A percentile compares a stretch with the other conserved stretches of the same genome.
These are phyloP conservation scores for Laticauda colubrina DNA, from an alignment of 2,113 vertebrate species.

Conservation along the genomic window DNA sequence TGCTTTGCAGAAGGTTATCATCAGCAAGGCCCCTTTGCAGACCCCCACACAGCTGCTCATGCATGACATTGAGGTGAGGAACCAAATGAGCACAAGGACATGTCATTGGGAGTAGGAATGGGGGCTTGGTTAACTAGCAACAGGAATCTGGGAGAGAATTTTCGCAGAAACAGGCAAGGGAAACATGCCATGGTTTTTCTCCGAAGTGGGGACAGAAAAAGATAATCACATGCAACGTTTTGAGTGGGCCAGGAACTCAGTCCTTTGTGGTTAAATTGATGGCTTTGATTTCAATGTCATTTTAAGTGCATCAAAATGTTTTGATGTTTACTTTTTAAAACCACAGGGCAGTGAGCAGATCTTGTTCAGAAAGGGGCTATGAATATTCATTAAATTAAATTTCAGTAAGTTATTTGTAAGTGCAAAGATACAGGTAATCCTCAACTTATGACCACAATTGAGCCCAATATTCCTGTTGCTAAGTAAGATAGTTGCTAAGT, in stretches of 20 bases:
- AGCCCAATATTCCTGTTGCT: not conserved
- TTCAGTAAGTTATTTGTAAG: not conserved
- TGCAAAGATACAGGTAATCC: not conserved
- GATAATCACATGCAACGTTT: too few relatives aligned
- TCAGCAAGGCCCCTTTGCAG: slow-evolving; percentile 88
- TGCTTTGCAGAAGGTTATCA: slow-evolving; percentile 89
- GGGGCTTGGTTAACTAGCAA: not conserved
- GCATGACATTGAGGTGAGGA: slow-evolving; percentile 86
- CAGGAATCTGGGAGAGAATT: not conserved
- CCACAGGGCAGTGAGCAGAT: too few relatives aligned
- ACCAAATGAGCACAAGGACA: not conserved
- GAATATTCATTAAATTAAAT: not conserved
- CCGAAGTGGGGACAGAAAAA: not conserved
- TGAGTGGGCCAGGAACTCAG: not conserved
- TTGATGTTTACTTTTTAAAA: not conserved
- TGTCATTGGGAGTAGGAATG: not conserved
- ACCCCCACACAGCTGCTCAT: slow-evolving; percentile 95
- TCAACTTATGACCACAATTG: not conserved
- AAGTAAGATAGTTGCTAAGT: not conserved
- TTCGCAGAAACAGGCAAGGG: not conserved
- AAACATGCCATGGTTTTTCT: too few relatives aligned
- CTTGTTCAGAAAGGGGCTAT: not conserved
- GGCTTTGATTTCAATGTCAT: not conserved
- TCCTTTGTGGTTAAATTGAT: not conserved
- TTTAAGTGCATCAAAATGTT: not conserved